Percentiles rank a stretch among this genome's conserved stretches.
Conservation (phyloP, 2,113 vertebrate genomes). For the Neodon shergylaensis region DNA sequence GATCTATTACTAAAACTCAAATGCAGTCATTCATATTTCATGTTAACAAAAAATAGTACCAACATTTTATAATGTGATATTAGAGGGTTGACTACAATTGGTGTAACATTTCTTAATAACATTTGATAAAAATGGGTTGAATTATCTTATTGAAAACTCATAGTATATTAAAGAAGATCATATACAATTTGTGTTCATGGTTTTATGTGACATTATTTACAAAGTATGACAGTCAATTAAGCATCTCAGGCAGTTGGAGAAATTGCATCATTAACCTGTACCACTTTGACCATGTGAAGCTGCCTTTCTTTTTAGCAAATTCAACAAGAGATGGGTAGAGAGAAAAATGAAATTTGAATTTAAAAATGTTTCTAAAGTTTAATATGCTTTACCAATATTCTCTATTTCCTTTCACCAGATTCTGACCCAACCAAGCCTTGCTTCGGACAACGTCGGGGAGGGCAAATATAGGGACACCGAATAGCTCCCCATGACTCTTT, state of each 20-base stretch:
- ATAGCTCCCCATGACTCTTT: not conserved
- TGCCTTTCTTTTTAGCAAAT: conserved; percentile 1
- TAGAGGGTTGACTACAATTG: not conserved
- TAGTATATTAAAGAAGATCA: not conserved
- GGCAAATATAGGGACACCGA: not conserved
- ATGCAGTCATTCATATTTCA: not conserved
- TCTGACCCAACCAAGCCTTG: too few species aligned
- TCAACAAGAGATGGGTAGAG: not conserved
- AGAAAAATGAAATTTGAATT: not conserved
- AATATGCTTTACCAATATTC: not conserved
- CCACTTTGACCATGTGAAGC: not conserved
- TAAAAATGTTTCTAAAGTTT: conserved; percentile 18
- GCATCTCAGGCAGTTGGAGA: not conserved
- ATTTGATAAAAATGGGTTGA: conserved; percentile 14
- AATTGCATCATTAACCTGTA: not conserved
- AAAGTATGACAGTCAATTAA: conserved; percentile 8
- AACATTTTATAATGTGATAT: conserved; percentile 7
- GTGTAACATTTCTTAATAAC: not conserved
- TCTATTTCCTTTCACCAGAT: not conserved
- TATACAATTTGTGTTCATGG: not conserved
- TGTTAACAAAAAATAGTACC: conserved; percentile 24
- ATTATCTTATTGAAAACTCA: not conserved
- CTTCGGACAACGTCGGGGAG: not conserved
- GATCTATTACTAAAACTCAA: conserved; percentile 2
- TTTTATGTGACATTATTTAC: not conserved